Evolutionary conservation across 37 sponge, comb jelly and placozoan species (phyloP).

Genomic region (Dysidea cf. avara): DNA sequence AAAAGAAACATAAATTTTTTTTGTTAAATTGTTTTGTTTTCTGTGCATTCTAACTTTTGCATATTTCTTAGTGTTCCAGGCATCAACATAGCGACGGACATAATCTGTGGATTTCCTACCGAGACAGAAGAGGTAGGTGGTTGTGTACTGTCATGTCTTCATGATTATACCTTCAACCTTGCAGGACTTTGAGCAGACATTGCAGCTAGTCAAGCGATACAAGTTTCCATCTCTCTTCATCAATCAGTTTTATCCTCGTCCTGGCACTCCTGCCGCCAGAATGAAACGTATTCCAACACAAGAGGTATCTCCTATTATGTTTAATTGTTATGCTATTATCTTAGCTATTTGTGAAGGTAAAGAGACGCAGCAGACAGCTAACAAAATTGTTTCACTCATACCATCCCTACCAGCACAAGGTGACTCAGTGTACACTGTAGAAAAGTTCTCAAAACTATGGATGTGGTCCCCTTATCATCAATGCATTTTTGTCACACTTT

Average conservation of each 20-base stretch:
- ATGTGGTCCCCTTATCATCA: no score
- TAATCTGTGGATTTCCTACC: constrained; percentile 98
- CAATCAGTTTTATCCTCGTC: constrained; percentile 99
- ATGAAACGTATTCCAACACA: constrained; percentile 92
- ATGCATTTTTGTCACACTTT: no score
- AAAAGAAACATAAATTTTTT: no score
- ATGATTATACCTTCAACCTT: neutral
- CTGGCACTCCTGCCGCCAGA: constrained; percentile 95
- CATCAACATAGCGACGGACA: constrained; percentile 97
- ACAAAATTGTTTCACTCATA: constrained; percentile 83
- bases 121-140: constrained; percentile 75
- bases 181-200: constrained; percentile 79
- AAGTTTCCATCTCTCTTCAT: constrained; percentile 96
- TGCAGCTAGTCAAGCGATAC: constrained; percentile 71
- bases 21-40: no score
- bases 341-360: no score
- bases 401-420: no score
- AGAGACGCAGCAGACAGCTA: constrained; percentile 34
- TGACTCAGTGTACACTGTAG: no score
- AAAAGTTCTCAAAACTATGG: no score
- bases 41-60: neutral
- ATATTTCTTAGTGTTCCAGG: constrained; percentile 97
- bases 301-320: no score
- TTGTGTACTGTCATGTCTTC: neutral
- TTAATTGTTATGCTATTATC: neutral